Base-by-base conservation (phyloP, 2,113 vertebrate genomes). In the Eurystomus gularis region DNA sequence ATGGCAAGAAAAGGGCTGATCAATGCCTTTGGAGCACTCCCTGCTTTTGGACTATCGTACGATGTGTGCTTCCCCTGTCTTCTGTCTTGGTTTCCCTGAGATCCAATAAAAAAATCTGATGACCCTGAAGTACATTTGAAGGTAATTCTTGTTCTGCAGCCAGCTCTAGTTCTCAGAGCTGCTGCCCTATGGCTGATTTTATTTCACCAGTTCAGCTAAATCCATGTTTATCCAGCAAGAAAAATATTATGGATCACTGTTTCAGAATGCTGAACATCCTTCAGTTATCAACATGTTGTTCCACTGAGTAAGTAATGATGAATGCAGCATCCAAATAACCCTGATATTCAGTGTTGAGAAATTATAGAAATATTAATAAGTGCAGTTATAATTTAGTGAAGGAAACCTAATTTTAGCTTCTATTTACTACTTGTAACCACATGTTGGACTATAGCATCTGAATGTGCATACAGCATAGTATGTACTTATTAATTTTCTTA, bases 401-500 rank as follows among this genome's bases (percentile, higher is more conserved):
- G 21, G 73, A 85, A 81, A 86, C 5, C 29, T 85, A 87, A 93
- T 58, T 93, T 14, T 64, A 28, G 49, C 23, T 52, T 6, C 33
- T 76, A 54, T 93, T 86, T 82, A 52, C 37, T 49, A 54, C 65
- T 84, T 75, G 31, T n/a, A 93, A 60, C 33, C 21, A 81, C 60
- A 65, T 60, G 58, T 23, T 58, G 72, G 57, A 69, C n/a, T 52
- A 52, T 10, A 90, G 77, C 29, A 76, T 94, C 81, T 92, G 51
- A 81, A 87, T 81, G 70, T 75, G 35, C 44, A 65, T 86, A 82
- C 11, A 69, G 54, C 17, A 51, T 18, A 17, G 17, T 62, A 66
- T 44, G 39, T 65, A 78, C 76, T 90, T 84, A 61, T 31, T 78
- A 19, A 73, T 89, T 95, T 93, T 93, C 60, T 96, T 82, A 82